Conservation (phyloP, 1,140 invertebrate species). For the Drosophila azteca region DNA sequence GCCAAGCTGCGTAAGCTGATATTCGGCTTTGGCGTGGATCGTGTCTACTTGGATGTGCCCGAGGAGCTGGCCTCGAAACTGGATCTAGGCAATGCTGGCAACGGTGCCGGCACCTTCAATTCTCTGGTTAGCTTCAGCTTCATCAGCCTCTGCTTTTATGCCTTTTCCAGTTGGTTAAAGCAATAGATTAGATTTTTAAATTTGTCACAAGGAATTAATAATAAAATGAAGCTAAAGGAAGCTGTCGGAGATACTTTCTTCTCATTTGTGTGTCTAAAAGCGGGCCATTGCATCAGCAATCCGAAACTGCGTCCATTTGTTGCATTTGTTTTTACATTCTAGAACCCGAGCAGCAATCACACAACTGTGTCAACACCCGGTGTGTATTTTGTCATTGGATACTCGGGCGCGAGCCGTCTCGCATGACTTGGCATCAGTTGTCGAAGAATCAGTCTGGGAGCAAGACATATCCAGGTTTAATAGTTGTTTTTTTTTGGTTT, state of each 20-base stretch:
- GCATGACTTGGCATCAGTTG: too few species aligned
- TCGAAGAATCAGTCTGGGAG: neutral
- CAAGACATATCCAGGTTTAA: too few species aligned
- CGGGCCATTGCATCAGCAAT: too few species aligned
- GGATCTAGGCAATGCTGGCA: slow-evolving; percentile 79
- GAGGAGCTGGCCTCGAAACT: slow-evolving; percentile 85
- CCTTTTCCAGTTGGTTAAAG: slow-evolving; percentile 57
- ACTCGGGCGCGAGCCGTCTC: too few species aligned
- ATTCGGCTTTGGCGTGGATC: slow-evolving; percentile 86
- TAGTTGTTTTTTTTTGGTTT: slow-evolving; percentile 2
- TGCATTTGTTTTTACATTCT: too few species aligned
- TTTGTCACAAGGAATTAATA: neutral
- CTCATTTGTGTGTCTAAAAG: too few species aligned
- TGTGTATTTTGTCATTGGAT: too few species aligned
- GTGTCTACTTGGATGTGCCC: slow-evolving; percentile 89
- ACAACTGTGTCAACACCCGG: too few species aligned
- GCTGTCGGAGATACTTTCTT: too few species aligned
- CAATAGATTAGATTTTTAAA: slow-evolving; percentile 1
- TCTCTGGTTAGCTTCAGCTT: slow-evolving; percentile 68
- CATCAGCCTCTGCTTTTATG: slow-evolving; percentile 67
- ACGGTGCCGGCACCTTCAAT: slow-evolving; percentile 44
- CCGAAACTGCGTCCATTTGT: too few species aligned
- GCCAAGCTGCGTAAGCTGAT: slow-evolving; percentile 86
- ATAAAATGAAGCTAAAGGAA: neutral
- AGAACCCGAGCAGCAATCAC: too few species aligned